Evolutionary conservation across 2,113 vertebrate species (phyloP).

Genomic region (Crotalus helleri): DNA sequence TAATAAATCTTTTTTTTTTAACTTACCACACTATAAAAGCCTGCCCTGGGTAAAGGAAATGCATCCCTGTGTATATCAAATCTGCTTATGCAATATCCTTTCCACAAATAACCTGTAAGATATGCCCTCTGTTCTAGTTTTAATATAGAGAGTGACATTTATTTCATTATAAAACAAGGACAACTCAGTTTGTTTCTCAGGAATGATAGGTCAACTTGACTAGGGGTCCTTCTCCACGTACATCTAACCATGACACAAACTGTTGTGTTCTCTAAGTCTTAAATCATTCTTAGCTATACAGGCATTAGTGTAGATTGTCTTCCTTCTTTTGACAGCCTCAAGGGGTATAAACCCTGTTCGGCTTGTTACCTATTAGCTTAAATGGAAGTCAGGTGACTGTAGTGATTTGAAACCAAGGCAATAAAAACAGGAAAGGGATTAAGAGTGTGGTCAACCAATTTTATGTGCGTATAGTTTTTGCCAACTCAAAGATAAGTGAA

Average conservation of each 20-base stretch:
- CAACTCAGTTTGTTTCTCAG: slow-evolving; percentile 60
- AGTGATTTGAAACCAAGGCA: background rate
- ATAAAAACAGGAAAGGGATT: background rate
- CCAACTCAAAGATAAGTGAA: background rate
- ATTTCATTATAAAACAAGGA: slow-evolving; percentile 30
- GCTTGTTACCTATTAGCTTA: background rate
- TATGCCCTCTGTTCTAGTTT: background rate
- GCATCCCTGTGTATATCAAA: background rate
- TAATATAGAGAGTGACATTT: background rate
- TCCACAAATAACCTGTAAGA: background rate
- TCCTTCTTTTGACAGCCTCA: background rate
- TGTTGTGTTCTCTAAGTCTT: background rate
- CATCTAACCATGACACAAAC: background rate
- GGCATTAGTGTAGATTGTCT: background rate
- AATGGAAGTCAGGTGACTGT: background rate
- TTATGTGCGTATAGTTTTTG: background rate
- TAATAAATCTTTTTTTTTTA: background rate
- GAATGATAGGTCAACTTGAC: slow-evolving; percentile 47
- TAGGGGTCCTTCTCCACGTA: background rate
- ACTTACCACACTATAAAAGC: background rate
- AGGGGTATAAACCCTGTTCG: background rate
- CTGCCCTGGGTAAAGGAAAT: background rate
- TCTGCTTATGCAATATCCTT: background rate
- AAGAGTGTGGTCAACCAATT: background rate
- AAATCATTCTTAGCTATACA: background rate